A percentile compares a stretch with the other conserved stretches of the same genome.
phyloP scores from a whole-genome alignment of 2,888 invertebrate genomes.

The Andrena bicolor region DNA sequence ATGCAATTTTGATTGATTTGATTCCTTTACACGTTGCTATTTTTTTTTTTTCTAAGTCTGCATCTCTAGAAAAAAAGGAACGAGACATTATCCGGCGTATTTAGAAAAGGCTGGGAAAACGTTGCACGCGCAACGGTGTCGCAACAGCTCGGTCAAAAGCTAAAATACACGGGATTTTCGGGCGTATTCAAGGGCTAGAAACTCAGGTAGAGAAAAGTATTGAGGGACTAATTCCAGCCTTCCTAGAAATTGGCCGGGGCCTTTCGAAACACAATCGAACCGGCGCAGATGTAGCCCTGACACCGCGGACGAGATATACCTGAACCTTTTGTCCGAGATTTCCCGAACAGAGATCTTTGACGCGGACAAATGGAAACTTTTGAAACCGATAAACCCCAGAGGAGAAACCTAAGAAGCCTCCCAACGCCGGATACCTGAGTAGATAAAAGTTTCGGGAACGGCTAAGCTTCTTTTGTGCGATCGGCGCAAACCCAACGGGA shows the following conservation, averaged over 20 bases:
- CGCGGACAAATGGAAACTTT: constrained; percentile 38
- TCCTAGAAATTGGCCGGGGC: constrained; percentile 75
- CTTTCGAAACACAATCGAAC: constrained; percentile 66
- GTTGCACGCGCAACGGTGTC: not conserved
- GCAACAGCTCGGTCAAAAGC: constrained; percentile 31
- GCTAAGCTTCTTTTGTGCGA: constrained; percentile 8
- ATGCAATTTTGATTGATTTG: too few relatives aligned
- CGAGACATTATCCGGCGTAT: too few relatives aligned
- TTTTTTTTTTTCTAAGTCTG: too few relatives aligned
- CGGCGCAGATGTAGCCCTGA: constrained; percentile 65
- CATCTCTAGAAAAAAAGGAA: too few relatives aligned
- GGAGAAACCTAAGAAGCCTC: constrained; percentile 16
- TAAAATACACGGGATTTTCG: constrained; percentile 27
- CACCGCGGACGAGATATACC: constrained; percentile 55
- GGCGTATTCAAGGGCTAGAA: constrained; percentile 28
- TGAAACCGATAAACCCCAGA: constrained; percentile 21
- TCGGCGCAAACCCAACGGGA: not conserved
- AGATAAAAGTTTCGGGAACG: not conserved
- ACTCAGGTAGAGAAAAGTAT: constrained; percentile 59
- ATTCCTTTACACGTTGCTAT: too few relatives aligned
- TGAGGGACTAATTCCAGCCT: constrained; percentile 65
- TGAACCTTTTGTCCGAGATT: constrained; percentile 63
- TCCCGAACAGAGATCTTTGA: constrained; percentile 54
- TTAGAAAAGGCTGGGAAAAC: constrained; percentile 7
- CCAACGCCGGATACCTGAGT: constrained; percentile 21